Conservation (phyloP, 1,140 invertebrate species). For the Ruditapes philippinarum region DNA sequence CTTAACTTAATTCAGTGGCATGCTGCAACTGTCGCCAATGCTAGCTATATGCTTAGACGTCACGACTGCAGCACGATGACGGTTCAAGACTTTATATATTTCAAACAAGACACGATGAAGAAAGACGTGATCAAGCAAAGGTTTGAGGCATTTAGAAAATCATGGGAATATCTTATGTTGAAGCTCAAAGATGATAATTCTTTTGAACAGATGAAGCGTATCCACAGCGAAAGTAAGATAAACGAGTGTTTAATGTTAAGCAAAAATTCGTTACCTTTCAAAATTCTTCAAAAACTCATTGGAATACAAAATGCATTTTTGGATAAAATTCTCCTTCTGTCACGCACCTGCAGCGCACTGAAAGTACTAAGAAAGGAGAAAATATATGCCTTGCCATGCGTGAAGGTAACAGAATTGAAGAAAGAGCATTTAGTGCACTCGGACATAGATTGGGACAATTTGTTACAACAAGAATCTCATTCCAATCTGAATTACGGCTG, state of each 20-base stretch:
- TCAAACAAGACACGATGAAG: neutral
- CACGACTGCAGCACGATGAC: constrained; percentile 26
- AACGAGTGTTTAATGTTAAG: constrained; percentile 25
- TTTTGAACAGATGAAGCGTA: neutral
- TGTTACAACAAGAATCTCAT: constrained; percentile 23
- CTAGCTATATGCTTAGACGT: constrained; percentile 37
- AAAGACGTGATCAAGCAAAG: constrained; percentile 3
- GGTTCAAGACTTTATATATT: constrained; percentile 19
- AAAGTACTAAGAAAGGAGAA: neutral
- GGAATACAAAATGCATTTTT: constrained; percentile 32
- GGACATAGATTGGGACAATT: neutral
- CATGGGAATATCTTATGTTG: neutral
- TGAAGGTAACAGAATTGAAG: neutral
- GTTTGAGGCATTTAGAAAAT: constrained; percentile 26
- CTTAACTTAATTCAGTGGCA: constrained; percentile 44
- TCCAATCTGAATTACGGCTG: constrained; percentile 6
- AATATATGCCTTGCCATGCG: neutral
- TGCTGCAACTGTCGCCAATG: constrained; percentile 20
- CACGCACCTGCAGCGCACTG: neutral
- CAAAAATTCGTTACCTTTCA: neutral
- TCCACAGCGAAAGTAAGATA: constrained; percentile 17
- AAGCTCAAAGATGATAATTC: neutral
- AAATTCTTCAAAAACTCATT: constrained; percentile 1
- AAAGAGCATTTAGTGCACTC: constrained; percentile 3
- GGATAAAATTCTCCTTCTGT: neutral